Conservation (phyloP, 2,113 vertebrate genomes). For the Axis porcinus region DNA sequence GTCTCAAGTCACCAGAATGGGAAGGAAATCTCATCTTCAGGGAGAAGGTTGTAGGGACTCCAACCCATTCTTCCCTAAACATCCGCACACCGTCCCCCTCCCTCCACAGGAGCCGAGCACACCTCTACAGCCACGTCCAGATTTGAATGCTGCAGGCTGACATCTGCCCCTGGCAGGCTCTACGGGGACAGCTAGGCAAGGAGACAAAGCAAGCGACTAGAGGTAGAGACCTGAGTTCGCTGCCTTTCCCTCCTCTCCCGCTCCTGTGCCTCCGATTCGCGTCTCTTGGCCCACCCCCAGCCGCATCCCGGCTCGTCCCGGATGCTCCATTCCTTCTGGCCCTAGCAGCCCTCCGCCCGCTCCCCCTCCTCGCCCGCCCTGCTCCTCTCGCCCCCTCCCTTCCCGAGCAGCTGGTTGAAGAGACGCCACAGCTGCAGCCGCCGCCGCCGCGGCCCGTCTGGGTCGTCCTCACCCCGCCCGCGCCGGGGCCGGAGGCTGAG, state of each 20-base stretch:
- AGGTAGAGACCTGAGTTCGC: background rate
- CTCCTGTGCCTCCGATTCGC: background rate
- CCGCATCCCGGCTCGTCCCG: background rate
- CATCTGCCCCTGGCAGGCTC: background rate
- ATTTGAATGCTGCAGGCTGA: background rate
- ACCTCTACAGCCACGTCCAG: background rate
- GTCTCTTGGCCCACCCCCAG: accelerated
- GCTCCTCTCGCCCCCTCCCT: background rate
- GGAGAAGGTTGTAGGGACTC: background rate
- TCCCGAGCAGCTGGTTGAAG: background rate
- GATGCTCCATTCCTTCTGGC: accelerated
- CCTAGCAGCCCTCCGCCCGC: background rate
- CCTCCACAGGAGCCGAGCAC: background rate
- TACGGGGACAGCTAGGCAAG: background rate
- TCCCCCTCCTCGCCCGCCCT: background rate
- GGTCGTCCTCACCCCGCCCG: conserved; percentile 35
- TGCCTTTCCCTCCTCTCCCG: background rate
- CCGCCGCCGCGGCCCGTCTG: background rate
- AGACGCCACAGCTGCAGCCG: background rate
- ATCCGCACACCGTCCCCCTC: background rate
- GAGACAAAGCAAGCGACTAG: background rate
- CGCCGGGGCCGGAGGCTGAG: background rate
- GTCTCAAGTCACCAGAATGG: background rate
- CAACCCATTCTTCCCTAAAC: background rate
- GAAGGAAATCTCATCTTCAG: background rate